Percentiles rank a stretch among this genome's conserved stretches.
Conservation (phyloP, 2,888 invertebrate species). For the Trichopria drosophilae region DNA sequence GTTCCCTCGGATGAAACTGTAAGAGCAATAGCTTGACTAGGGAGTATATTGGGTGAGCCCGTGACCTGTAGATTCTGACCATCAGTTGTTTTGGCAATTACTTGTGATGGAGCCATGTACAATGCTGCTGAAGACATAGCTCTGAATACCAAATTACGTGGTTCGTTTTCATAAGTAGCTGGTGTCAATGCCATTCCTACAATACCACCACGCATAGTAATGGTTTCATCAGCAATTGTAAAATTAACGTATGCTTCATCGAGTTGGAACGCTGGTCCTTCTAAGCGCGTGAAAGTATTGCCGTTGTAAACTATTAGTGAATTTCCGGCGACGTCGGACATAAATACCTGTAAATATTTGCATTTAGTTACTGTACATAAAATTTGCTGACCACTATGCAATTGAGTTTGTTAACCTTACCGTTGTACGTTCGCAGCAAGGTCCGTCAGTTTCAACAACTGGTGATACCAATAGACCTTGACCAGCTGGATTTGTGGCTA, state of each 20-base stretch:
- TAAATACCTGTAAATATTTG: slow-evolving; percentile 18
- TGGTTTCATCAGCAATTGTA: slow-evolving; percentile 45
- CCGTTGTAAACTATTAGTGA: slow-evolving; percentile 23
- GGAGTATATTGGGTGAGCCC: slow-evolving; percentile 27
- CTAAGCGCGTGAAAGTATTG: slow-evolving; percentile 33
- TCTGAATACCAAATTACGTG: slow-evolving; percentile 37
- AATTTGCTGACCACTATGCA: no score
- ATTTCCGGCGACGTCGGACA: slow-evolving; percentile 16
- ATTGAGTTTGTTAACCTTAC: slow-evolving; percentile 39
- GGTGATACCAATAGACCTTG: slow-evolving; percentile 38
- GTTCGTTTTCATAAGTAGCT: background rate
- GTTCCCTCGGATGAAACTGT: slow-evolving; percentile 41
- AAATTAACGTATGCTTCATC: slow-evolving; percentile 18
- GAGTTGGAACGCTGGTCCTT: slow-evolving; percentile 30
- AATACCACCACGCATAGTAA: slow-evolving; percentile 70
- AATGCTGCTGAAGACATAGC: slow-evolving; percentile 41
- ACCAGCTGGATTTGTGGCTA: slow-evolving; percentile 31
- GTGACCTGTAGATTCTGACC: slow-evolving; percentile 26
- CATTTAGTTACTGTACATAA: no score
- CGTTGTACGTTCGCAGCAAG: slow-evolving; percentile 24
- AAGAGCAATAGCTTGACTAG: slow-evolving; percentile 30
- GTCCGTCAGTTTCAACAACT: slow-evolving; percentile 36
- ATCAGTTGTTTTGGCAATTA: slow-evolving; percentile 26
- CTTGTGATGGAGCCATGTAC: slow-evolving; percentile 11
- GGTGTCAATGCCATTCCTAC: slow-evolving; percentile 70